phyloP scores from a whole-genome alignment of 2,113 vertebrate species.

The Ursus arctos region DNA sequence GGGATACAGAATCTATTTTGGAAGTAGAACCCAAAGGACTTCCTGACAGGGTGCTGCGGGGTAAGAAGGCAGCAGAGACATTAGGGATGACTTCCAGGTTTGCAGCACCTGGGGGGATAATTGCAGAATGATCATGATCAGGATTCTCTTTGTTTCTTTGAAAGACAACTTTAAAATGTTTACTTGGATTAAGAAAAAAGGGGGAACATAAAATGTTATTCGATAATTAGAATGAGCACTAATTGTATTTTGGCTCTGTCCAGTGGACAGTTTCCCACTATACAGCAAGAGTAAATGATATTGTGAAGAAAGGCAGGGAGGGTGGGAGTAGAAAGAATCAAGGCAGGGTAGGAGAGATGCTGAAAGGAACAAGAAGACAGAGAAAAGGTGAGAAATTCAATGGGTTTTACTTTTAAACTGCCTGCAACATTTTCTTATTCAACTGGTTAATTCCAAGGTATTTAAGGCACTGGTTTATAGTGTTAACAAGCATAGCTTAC shows the following conservation, averaged over 20 bases:
- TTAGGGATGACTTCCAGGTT: neutral
- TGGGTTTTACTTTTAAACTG: neutral
- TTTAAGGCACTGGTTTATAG: neutral
- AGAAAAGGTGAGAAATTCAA: neutral
- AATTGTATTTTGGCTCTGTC: neutral
- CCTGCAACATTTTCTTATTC: neutral
- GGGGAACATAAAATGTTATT: neutral
- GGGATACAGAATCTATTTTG: neutral
- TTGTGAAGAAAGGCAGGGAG: neutral
- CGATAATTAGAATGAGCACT: neutral
- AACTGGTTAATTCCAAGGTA: neutral
- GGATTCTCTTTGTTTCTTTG: neutral
- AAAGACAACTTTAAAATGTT: slow-evolving; percentile 11
- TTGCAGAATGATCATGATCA: neutral
- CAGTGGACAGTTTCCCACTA: neutral
- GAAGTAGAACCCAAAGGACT: neutral
- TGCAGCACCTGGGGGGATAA: neutral
- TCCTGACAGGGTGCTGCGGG: neutral
- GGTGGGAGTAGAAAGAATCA: neutral
- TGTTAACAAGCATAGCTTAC: neutral
- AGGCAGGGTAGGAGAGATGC: neutral
- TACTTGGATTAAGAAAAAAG: neutral
- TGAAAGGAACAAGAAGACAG: neutral
- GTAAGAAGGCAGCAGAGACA: neutral
- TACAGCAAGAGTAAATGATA: neutral